Conservation (phyloP, 2,797 vertebrate genomes). For the Tympanoctomys barrerae region DNA sequence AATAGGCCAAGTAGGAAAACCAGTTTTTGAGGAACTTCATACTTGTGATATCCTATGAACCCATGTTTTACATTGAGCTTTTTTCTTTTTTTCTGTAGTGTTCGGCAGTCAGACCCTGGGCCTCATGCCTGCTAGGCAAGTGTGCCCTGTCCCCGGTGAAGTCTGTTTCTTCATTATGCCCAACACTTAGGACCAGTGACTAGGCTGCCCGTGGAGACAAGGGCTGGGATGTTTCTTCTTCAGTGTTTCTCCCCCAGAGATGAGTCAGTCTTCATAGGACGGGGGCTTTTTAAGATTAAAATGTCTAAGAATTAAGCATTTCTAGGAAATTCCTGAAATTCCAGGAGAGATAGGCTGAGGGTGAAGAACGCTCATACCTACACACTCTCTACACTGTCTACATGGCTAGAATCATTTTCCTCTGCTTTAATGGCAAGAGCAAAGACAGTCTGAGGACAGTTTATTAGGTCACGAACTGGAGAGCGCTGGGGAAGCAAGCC, state of each 20-base stretch:
- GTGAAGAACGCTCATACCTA: background rate
- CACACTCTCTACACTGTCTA: background rate
- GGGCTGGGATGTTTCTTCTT: background rate
- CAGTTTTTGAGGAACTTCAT: background rate
- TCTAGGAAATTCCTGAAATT: conserved; percentile 4
- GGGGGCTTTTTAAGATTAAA: background rate
- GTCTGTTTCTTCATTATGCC: background rate
- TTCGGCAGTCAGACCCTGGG: background rate
- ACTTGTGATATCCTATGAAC: background rate
- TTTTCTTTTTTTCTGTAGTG: background rate
- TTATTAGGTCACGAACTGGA: background rate
- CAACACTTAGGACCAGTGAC: background rate
- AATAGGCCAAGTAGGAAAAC: background rate
- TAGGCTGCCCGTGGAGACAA: background rate
- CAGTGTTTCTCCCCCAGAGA: background rate
- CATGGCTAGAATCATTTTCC: background rate
- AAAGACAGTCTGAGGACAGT: background rate
- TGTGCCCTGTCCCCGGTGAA: no score
- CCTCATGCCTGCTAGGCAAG: background rate
- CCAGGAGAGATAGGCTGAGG: background rate
- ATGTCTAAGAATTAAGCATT: background rate
- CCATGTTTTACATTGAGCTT: background rate
- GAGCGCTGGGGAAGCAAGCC: background rate
- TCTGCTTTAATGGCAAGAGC: background rate
- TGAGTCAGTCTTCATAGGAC: background rate